Conservation (phyloP, 2,113 vertebrate species). For the Atractosteus spatula region DNA sequence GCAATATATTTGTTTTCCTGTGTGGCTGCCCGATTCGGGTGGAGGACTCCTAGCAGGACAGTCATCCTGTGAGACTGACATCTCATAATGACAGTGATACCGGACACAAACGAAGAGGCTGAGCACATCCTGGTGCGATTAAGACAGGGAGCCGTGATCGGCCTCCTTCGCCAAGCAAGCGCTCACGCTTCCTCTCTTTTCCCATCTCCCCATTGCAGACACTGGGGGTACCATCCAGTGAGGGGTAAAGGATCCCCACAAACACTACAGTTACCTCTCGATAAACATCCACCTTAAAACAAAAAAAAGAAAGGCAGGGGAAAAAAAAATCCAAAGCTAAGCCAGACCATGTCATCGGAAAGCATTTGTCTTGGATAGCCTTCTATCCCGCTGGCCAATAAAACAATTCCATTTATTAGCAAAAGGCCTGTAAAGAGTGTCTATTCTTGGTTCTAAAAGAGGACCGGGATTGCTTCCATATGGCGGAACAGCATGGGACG, state of each 20-base stretch:
- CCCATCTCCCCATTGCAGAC: slow-evolving; percentile 58
- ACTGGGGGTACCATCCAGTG: slow-evolving; percentile 74
- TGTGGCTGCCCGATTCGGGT: too few species aligned
- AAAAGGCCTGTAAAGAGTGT: slow-evolving; percentile 95
- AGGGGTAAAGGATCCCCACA: slow-evolving; percentile 84
- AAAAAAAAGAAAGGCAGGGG: slow-evolving; percentile 37
- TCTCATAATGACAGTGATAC: neutral
- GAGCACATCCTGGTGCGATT: slow-evolving; percentile 26
- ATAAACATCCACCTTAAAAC: slow-evolving; percentile 87
- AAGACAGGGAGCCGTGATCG: slow-evolving; percentile 43
- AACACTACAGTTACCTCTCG: slow-evolving; percentile 82
- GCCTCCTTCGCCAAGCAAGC: slow-evolving; percentile 61
- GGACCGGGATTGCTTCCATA: slow-evolving; percentile 96
- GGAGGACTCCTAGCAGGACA: neutral
- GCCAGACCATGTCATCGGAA: slow-evolving; percentile 71
- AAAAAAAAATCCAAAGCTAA: slow-evolving; percentile 56
- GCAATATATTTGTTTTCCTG: too few species aligned
- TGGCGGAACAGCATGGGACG: slow-evolving; percentile 94
- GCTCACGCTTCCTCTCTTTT: slow-evolving; percentile 11
- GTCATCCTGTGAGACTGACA: neutral
- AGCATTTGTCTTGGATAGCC: slow-evolving; percentile 99
- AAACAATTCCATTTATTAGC: slow-evolving; percentile 97
- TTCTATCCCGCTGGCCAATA: slow-evolving; percentile 97
- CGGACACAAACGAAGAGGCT: slow-evolving; percentile 23
- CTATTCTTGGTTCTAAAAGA: slow-evolving; percentile 93